Evolutionary conservation across 2,113 vertebrate species (phyloP), one percentile per base, ranked within the genome.

Genomic region (Cariama cristata): DNA sequence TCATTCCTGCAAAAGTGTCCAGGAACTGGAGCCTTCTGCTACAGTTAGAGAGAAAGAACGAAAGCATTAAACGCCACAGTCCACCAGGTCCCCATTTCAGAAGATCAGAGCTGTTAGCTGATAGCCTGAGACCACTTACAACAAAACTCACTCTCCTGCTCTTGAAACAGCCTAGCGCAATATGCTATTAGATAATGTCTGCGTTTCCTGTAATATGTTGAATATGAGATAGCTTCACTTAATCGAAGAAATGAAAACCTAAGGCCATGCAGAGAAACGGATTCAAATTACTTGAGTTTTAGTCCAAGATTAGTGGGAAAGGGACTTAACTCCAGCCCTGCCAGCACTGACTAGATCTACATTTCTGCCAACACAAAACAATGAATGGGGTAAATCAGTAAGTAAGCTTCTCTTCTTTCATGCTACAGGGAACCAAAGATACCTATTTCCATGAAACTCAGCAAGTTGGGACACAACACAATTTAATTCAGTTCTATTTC

Each of bases 1-100:
- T 98, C 98, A 98, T 98, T 96, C 98, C 98, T 72, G 98, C 96
- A 97, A 79, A 98, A 58, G 38, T 98, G 97, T 72, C 97, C 92
- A n/a, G 98, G 94, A 73, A 93, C 90, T 53, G 95, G 53, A 79
- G 98, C 87, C 82, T 98, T 98, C 93, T 98, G 98, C 98, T 98
- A 96, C 91, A 98, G 93, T 91, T 79, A 90, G 75, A 90, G 86
- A 94, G 68, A 95, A 94, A 79, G 55, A 93, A 90, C 16, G 73
- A 95, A 69, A 92, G 35, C 12, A 59, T 96, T 83, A 91, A 88
- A 47, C 14, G 12, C 23, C 56, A 67, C 8, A 67, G 38, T 23
- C n/a, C 64, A 67, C 8, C 42, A 73, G 47, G 45, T 42, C 8
- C 40, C 55, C 21, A 21, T 22, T 90, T 67, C 50, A 95, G 66